These are phyloP conservation scores for Ommatoiulus sabulosus DNA, from an alignment of 2,888 invertebrate genomes.

Conservation along the genomic window DNA sequence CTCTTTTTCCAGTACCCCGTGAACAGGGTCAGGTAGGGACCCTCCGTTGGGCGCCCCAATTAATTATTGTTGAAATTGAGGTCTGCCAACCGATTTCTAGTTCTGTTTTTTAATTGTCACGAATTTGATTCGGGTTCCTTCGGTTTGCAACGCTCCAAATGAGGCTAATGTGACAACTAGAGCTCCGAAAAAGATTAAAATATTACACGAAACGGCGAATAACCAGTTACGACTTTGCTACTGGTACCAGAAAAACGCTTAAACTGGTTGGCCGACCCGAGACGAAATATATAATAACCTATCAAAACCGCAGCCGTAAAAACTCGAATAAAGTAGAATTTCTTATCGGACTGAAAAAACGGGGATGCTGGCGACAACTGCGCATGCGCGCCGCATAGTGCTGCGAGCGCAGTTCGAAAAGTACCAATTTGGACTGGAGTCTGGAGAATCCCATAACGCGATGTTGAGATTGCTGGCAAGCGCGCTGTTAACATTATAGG, in stretches of 20 bases:
- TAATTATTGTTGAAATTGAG: neutral
- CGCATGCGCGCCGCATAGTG: too few relatives aligned
- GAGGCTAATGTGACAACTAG: constrained; percentile 26
- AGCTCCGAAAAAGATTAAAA: constrained; percentile 4
- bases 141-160: neutral
- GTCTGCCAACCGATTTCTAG: constrained; percentile 14
- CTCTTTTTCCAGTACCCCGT: neutral
- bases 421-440: too few relatives aligned
- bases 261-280: neutral
- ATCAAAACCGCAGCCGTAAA: neutral
- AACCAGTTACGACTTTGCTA: constrained; percentile 27
- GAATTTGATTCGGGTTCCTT: neutral
- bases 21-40: neutral
- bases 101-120: neutral
- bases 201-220: neutral
- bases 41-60: neutral
- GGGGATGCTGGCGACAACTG: too few relatives aligned
- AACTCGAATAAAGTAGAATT: neutral
- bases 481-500: too few relatives aligned
- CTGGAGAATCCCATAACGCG: too few relatives aligned
- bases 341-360: too few relatives aligned
- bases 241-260: neutral
- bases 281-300: neutral
- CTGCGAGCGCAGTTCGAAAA: too few relatives aligned
- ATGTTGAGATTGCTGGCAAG: too few relatives aligned